A percentile compares a stretch with the other conserved stretches of the same genome.
phyloP scores from a whole-genome alignment of 2,888 invertebrate species.

The Mythimna lalbum region DNA sequence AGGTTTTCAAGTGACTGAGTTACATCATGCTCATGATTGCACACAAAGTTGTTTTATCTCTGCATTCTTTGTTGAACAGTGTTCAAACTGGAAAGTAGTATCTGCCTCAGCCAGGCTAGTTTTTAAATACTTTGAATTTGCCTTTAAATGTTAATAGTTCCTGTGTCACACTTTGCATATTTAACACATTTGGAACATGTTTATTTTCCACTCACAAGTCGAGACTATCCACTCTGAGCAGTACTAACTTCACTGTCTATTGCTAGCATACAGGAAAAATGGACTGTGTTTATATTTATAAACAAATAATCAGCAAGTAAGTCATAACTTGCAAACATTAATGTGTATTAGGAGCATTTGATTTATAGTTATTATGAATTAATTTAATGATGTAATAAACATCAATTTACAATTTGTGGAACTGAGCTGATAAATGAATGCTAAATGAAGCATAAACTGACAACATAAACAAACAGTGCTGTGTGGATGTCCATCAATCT shows the following conservation, averaged over 20 bases:
- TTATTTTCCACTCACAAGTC: constrained; percentile 29
- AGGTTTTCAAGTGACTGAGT: constrained; percentile 66
- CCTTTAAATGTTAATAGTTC: constrained; percentile 53
- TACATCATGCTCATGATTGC: constrained; percentile 70
- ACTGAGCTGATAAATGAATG: constrained; percentile 53
- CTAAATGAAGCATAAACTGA: constrained; percentile 47
- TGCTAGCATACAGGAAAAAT: constrained; percentile 43
- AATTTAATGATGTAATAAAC: constrained; percentile 61
- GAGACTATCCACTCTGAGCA: constrained; percentile 21
- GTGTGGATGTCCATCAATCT: constrained; percentile 36
- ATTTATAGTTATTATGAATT: constrained; percentile 58
- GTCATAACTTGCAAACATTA: constrained; percentile 40
- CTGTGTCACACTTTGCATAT: constrained; percentile 50
- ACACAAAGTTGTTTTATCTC: constrained; percentile 68
- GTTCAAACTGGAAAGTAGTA: constrained; percentile 62
- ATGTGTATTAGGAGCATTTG: constrained; percentile 52
- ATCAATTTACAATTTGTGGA: constrained; percentile 55
- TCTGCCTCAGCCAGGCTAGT: constrained; percentile 43
- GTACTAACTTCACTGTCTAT: constrained; percentile 21
- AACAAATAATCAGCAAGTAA: constrained; percentile 54
- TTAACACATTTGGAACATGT: constrained; percentile 44
- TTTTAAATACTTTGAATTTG: constrained; percentile 53
- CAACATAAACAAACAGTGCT: constrained; percentile 46
- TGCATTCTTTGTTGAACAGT: constrained; percentile 65
- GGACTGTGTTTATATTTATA: constrained; percentile 46